Evolutionary conservation across 2,888 invertebrate species (phyloP), one percentile per base, ranked within the genome.

Genomic region (Hypselothyrea guttata): DNA sequence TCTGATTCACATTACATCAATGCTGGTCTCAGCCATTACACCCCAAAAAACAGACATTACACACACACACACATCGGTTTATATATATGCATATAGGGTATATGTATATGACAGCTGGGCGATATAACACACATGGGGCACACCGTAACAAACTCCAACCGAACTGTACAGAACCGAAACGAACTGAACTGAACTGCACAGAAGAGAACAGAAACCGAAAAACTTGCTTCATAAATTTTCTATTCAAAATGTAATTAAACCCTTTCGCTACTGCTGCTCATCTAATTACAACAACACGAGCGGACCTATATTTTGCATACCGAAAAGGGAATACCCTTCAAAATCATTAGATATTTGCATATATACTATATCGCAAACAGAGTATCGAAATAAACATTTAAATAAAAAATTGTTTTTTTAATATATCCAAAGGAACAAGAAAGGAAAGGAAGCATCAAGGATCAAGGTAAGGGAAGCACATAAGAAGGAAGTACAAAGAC

Each of bases 221-320:
- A 81, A 81, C 82, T 84, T 81, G 83, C 82, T 81, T 75, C 85
- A 81, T 84, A 81, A 84, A 81, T 81, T 81, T 82, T 61, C 83
- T 75, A 81, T 84, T 81, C 85, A 81, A 81, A 81, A 84, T 82
- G 81, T 81, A 81, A 81, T 81, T 81, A 81, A 81, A 81, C 79
- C 81, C 84, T 82, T 82, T 79, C 67, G 63, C 68, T 61, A 66
- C 55, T 55, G 73, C 70, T 65, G 72, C 81, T 78, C 78, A 84
- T 84, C 83, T 84, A 82, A 82, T 78, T 82, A 79, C 83, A 84
- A 77, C 62, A 69, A 72, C 72, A 81, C 64, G 66, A 22, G 5
- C 22, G 22, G 5, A 22, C 22, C 2, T 22, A 22, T 2, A 2
- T 2, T 5, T 22, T 22, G 5, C 22, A 22, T 5, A 22, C 22